Evolutionary conservation across 2,797 vertebrate species (phyloP).

Genomic region (Dendrocincla fuliginosa): DNA sequence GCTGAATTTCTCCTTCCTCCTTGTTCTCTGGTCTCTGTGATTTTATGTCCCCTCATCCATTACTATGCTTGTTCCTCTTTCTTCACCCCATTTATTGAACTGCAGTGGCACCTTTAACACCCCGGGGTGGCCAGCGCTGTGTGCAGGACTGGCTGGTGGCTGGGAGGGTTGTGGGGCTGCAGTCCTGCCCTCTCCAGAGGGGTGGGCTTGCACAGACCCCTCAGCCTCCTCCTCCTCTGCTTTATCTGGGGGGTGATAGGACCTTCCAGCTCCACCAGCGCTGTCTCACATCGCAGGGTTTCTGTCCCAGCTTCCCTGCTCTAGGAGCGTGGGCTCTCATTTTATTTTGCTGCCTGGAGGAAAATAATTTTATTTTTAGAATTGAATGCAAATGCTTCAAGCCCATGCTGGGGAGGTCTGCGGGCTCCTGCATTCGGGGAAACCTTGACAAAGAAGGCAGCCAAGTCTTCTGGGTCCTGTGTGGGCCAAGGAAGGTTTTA

Average conservation of each 20-base stretch:
- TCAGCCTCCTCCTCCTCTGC: neutral
- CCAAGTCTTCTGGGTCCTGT: rapidly evolving
- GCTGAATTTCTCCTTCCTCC: neutral
- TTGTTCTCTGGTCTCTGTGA: neutral
- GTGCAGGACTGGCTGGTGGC: neutral
- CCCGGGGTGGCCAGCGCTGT: neutral
- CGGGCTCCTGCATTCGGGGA: neutral
- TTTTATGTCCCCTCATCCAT: neutral
- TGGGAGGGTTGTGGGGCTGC: neutral
- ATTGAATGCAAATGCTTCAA: neutral
- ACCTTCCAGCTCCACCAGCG: neutral
- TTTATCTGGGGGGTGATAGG: neutral
- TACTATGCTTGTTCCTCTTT: neutral
- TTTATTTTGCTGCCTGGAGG: conserved; percentile 36
- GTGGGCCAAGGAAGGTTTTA: neutral
- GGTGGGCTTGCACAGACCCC: neutral
- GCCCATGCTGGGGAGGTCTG: neutral
- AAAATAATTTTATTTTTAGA: conserved; percentile 46
- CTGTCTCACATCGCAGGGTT: neutral
- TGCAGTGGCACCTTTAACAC: neutral
- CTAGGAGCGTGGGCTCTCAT: neutral
- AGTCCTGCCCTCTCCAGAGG: neutral
- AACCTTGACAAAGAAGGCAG: neutral
- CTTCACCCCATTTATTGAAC: neutral
- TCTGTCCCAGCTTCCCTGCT: neutral